These are phyloP conservation scores for Aquatica leii DNA, from an alignment of 2,888 invertebrate species.

Conservation along the genomic window DNA sequence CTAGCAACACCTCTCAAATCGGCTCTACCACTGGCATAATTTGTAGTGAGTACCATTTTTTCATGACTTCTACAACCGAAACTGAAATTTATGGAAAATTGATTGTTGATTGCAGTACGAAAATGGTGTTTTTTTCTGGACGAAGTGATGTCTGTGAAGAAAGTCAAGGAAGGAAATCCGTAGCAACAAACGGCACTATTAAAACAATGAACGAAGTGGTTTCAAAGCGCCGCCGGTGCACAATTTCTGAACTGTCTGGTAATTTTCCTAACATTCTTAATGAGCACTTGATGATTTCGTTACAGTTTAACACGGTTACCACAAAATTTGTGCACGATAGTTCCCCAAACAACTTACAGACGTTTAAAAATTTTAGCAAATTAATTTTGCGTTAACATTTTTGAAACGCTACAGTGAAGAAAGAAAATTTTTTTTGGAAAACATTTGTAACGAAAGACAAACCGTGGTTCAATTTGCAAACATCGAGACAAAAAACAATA, in stretches of 20 bases:
- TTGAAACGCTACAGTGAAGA: neutral
- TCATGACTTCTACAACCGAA: too few species aligned
- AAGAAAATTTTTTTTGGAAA: too few species aligned
- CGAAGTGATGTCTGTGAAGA: neutral
- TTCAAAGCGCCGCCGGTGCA: too few species aligned
- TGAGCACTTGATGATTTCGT: neutral
- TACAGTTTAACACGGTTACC: constrained; percentile 14
- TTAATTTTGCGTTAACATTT: neutral
- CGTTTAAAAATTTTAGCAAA: constrained; percentile 28
- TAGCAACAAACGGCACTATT: neutral
- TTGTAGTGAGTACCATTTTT: too few species aligned
- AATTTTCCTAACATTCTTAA: neutral
- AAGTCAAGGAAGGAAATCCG: neutral
- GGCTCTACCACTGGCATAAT: too few species aligned
- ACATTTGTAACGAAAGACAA: too few species aligned
- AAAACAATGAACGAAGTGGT: too few species aligned
- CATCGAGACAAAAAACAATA: neutral
- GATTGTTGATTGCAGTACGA: too few species aligned
- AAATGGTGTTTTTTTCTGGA: neutral
- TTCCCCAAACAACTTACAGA: constrained; percentile 39
- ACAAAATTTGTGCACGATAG: constrained; percentile 40
- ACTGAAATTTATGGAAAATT: too few species aligned
- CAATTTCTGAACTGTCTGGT: too few species aligned
- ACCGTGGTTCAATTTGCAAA: too few species aligned
- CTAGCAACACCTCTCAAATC: too few species aligned